Percentiles rank a stretch among this genome's conserved stretches.
Conservation (phyloP, 2,113 vertebrate genomes). For the Sus scrofa region DNA sequence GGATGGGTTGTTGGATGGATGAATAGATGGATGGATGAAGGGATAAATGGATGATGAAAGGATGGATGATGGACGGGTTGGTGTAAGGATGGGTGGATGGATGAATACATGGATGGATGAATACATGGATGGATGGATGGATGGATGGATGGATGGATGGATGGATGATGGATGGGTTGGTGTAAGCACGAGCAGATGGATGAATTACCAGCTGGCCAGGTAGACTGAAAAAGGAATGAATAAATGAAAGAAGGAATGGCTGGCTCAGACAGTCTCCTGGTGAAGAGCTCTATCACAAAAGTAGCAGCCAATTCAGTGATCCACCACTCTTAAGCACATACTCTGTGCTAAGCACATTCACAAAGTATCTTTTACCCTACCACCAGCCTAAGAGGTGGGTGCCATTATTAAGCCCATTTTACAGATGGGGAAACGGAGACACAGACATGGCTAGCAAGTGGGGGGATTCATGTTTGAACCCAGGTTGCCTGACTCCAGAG, state of each 20-base stretch:
- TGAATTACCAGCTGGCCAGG: not conserved
- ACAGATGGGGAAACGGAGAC: not conserved
- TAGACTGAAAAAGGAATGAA: not conserved
- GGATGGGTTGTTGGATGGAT: too few species aligned
- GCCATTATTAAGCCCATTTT: not conserved
- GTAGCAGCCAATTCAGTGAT: not conserved
- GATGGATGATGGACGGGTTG: not conserved
- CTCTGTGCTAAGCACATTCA: too few species aligned
- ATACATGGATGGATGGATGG: not conserved
- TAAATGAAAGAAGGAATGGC: not conserved
- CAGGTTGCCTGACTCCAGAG: not conserved
- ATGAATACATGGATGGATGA: not conserved
- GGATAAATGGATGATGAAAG: not conserved
- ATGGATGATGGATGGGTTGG: not conserved
- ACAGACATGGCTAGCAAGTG: not conserved
- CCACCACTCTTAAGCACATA: fast-evolving
- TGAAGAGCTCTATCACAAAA: not conserved
- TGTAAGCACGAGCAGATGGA: not conserved
- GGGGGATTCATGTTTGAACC: fast-evolving
- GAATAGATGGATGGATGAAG: too few species aligned
- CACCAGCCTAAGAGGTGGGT: not conserved
- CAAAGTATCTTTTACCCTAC: too few species aligned
- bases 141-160: not conserved
- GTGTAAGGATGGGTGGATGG: too few species aligned
- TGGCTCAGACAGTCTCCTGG: not conserved